Evolutionary conservation across 2,888 invertebrate genomes (phyloP), one percentile per base, ranked within the genome.

Genomic region (Cremastobaeus sp.): DNA sequence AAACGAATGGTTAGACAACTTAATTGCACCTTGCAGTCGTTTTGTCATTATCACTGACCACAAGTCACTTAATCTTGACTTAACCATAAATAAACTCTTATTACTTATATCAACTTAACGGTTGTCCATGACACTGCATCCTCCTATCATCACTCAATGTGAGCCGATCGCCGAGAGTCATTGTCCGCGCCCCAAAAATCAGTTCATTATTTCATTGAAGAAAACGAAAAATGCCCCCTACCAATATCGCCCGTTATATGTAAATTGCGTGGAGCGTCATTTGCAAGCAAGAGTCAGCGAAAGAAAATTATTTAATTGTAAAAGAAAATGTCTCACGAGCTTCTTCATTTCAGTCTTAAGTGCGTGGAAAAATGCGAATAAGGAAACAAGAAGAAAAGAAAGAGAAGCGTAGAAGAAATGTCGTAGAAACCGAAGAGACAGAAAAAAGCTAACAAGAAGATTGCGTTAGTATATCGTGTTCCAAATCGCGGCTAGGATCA

Each of bases 401-500:
- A 9, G 20, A 35, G 50, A 25, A 34, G 21, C 14, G 41, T 11
- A 32, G 11, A 25, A 37, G 35, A 54, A 17, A 1, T n/a, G 21
- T 6, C 1, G 39, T 17, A 43, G 39, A n/a, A n/a, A n/a, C n/a
- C n/a, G 47, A 47, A 37, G 48, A 14, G 34, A n/a, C 30, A 25
- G 43, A 39, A 28, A 34, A 14, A 54, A 25, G 30, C 14, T 41
- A 60, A 47, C 21, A 69, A 47, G 45, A 30, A 54, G 20, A 32
- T 39, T 50, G 54, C 64, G 60, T 60, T 59, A 43, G 79, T 77
- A 82, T 85, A 86, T 85, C 85, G 83, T 85, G 83, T 86, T 86
- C 85, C 84, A 85, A 86, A 87, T 87, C 87, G 81, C 81, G 80
- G 78, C 70, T 74, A 80, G 82, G 83, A 85, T 84, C 83, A 81